Conservation (phyloP, 2,113 vertebrate species). For the Labeo rohita region DNA sequence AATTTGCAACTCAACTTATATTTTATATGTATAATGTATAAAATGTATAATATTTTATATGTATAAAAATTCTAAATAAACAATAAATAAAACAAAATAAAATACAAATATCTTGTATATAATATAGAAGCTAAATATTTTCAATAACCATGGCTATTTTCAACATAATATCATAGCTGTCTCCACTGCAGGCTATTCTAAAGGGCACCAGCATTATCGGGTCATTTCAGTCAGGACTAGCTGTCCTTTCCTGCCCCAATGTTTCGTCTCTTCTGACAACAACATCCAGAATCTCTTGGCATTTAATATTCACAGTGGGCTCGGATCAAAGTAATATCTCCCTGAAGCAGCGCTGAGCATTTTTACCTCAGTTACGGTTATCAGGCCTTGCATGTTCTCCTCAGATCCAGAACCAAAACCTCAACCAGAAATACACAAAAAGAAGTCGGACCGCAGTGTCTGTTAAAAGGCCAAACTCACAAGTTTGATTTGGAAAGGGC, state of each 20-base stretch:
- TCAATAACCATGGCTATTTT: background rate
- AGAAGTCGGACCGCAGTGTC: background rate
- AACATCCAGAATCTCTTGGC: background rate
- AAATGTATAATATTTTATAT: no score
- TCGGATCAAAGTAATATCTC: background rate
- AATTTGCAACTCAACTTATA: no score
- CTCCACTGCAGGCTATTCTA: background rate
- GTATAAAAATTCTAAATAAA: no score
- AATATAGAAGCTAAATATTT: background rate
- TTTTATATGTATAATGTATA: no score
- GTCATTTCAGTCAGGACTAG: background rate
- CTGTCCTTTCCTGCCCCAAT: background rate
- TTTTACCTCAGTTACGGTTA: background rate
- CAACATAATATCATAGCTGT: background rate
- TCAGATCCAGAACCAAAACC: background rate
- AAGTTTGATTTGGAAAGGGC: background rate
- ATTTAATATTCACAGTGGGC: slow-evolving; percentile 8
- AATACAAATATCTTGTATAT: no score
- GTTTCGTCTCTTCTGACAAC: background rate
- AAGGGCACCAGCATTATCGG: background rate
- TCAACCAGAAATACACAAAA: background rate
- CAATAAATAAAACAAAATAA: no score
- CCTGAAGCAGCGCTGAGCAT: background rate
- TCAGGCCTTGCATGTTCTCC: background rate
- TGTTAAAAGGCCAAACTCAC: background rate